Base-by-base conservation (phyloP, 1,140 invertebrate species). In the Aphelenchoides avenae region DNA sequence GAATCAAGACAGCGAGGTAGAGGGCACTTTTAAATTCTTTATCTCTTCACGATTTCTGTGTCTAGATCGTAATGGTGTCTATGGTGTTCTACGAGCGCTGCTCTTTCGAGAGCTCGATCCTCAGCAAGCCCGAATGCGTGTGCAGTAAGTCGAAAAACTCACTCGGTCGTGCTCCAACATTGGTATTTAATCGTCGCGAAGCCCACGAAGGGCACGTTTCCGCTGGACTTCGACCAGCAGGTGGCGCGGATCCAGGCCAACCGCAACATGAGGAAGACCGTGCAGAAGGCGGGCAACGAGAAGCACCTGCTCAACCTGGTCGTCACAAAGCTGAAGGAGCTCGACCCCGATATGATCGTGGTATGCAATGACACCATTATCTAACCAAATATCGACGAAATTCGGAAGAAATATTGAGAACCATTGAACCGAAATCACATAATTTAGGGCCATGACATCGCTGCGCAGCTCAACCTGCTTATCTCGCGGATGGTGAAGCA, bases 271-370 rank as follows among this genome's bases (percentile, higher is more conserved):
- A 15, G n/a, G 39, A 37, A 39, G 64, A 68, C 27, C 9, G 62
- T 70, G 6, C 27, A 24, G n/a, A 46, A 29, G 29, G 52, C 64
- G n/a, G 85, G 6, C 77, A 82, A 61, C 56, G 94, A 96, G 81
- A 78, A 87, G 59, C 86, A 86, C 36, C 79, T 97, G 1, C 77
- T 97, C 0, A 88, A 86, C 56, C 87, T 85, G 76, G 85, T 92
- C 55, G 79, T 93, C 46, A 84, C 85, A 0, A 87, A 88, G 27
- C 85, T 96, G 56, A 84, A 86, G 70, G 86, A 86, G 73, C 80
- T 89, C 31, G 92, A 97, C 81, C 89, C 92, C 0, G 94, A 98
- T 81, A 78, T 96, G 9, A 84, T 96, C 42, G 84, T 97, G 5
- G 80, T 81, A 74, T 4, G 27, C 18, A 6, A 20, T 22, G 24